phyloP scores from a whole-genome alignment of 2,113 vertebrate species.

The Hucho hucho region DNA sequence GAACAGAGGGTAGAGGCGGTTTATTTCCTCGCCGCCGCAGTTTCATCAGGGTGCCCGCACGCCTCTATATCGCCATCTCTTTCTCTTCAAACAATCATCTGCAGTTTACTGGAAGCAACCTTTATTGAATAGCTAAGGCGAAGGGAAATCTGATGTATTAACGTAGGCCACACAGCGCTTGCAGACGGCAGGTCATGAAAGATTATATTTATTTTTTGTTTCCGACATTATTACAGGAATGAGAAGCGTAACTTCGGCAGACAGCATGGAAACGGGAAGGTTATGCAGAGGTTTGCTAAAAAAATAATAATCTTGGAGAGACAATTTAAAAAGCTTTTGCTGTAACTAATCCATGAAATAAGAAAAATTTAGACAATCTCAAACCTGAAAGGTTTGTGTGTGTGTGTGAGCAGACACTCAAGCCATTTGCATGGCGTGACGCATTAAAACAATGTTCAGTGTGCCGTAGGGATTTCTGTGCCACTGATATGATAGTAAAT shows the following conservation, averaged over 20 bases:
- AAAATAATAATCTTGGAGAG: constrained; percentile 30
- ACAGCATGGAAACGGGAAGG: constrained; percentile 33
- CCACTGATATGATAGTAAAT: background rate
- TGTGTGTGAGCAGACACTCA: background rate
- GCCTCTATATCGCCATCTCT: too few species aligned
- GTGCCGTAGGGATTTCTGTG: background rate
- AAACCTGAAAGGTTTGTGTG: constrained; percentile 28
- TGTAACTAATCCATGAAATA: constrained; percentile 62
- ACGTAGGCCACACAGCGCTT: too few species aligned
- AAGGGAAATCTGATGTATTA: too few species aligned
- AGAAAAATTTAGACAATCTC: constrained; percentile 53
- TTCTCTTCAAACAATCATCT: too few species aligned
- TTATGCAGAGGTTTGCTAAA: constrained; percentile 36
- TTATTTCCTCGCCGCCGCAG: too few species aligned
- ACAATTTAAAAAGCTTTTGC: constrained; percentile 45
- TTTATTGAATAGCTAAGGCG: too few species aligned
- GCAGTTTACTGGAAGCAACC: too few species aligned
- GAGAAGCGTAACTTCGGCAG: constrained; percentile 42
- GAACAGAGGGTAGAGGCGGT: too few species aligned
- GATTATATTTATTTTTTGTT: constrained; percentile 10
- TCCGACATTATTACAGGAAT: constrained; percentile 28
- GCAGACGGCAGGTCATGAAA: too few species aligned
- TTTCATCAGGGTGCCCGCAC: too few species aligned
- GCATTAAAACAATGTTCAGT: too few species aligned
- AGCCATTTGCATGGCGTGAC: too few species aligned